Conservation (phyloP, 2,888 invertebrate genomes). For the Balanococcus diminutus region DNA sequence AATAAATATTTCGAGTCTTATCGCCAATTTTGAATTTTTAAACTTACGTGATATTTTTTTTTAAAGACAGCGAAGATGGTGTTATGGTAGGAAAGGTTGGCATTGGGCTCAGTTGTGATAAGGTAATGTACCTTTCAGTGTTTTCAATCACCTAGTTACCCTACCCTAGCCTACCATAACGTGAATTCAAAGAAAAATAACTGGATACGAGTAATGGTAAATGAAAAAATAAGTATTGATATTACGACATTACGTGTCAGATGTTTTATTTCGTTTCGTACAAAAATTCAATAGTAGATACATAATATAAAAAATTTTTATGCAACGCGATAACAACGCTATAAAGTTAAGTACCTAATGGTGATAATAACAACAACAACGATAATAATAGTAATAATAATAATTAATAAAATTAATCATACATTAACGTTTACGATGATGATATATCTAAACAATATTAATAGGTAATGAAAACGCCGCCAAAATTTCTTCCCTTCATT, state of each 20-base stretch:
- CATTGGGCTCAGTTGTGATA: neutral
- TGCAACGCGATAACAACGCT: slow-evolving; percentile 14
- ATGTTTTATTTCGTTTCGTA: slow-evolving; percentile 8
- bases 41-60: neutral
- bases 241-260: neutral
- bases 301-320: slow-evolving; percentile 6
- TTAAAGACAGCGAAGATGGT: neutral
- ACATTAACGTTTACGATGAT: neutral
- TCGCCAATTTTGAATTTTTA: neutral
- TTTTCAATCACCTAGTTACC: neutral
- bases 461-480: neutral
- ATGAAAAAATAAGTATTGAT: neutral
- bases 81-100: neutral
- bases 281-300: slow-evolving; percentile 2
- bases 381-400: slow-evolving; percentile 19
- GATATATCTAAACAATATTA: neutral
- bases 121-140: neutral
- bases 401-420: neutral
- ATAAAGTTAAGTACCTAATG: slow-evolving; percentile 1
- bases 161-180: neutral
- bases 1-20: neutral
- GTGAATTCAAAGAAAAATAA: neutral
- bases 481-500: neutral
- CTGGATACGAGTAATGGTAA: neutral
- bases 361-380: neutral